Evolutionary conservation across 1,140 invertebrate genomes (phyloP).

Genomic region (Radopholus similis): DNA sequence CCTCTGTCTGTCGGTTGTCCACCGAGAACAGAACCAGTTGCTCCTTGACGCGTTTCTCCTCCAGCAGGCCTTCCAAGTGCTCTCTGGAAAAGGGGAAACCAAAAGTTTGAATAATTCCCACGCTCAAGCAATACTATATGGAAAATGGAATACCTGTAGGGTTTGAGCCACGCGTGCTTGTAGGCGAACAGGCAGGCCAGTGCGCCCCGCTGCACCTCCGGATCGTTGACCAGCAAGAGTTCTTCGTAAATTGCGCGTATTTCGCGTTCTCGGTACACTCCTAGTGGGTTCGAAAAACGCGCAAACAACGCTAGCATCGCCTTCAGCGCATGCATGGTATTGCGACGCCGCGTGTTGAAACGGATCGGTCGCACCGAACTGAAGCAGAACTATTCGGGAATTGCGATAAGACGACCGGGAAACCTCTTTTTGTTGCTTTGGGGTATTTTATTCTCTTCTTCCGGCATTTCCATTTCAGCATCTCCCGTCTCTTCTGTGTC

Average conservation of each 20-base stretch:
- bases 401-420: background rate
- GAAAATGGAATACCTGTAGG: conserved; percentile 17
- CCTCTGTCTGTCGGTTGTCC: conserved; percentile 7
- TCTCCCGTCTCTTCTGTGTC: background rate
- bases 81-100: background rate
- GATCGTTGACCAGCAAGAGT: conserved; percentile 20
- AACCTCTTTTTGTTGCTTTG: background rate
- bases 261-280: conserved; percentile 15
- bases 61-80: background rate
- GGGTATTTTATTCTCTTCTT: background rate
- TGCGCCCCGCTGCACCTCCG: conserved; percentile 30
- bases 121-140: background rate
- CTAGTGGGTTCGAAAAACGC: conserved; percentile 10
- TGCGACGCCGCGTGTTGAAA: background rate
- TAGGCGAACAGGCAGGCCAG: conserved; percentile 35
- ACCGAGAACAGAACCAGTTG: conserved; percentile 19
- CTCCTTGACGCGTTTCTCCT: conserved; percentile 1
- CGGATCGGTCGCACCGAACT: background rate
- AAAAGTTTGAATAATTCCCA: background rate
- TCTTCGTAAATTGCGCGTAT: conserved; percentile 26
- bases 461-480: conserved; percentile 6
- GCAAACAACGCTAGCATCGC: conserved; percentile 20
- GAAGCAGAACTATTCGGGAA: background rate
- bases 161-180: conserved; percentile 24
- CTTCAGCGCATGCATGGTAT: conserved; percentile 6